Conservation (phyloP, 2,113 vertebrate species). For the Tichodroma muraria region DNA sequence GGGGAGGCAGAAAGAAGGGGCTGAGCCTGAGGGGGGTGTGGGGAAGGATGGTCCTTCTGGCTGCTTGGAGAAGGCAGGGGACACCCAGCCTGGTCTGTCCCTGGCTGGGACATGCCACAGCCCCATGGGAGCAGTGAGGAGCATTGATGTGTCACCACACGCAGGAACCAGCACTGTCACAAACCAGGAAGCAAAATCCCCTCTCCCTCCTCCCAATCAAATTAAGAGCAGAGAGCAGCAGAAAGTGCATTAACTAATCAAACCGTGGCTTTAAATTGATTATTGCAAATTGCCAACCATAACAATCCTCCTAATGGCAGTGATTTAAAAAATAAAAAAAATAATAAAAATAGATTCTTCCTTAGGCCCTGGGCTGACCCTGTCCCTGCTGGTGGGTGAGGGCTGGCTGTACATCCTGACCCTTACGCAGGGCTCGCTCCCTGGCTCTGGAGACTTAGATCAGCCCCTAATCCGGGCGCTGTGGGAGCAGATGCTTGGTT, state of each 20-base stretch:
- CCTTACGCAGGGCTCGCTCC: neutral
- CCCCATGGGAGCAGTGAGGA: accelerated
- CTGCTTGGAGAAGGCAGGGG: neutral
- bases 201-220: neutral
- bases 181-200: neutral
- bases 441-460: neutral
- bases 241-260: constrained; percentile 74
- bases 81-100: too few species aligned
- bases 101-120: neutral
- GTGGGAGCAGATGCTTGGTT: neutral
- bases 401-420: neutral
- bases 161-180: accelerated
- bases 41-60: neutral
- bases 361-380: neutral
- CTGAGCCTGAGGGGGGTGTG: accelerated
- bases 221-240: constrained; percentile 53
- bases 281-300: constrained; percentile 67
- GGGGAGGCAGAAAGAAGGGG: neutral
- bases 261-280: constrained; percentile 72
- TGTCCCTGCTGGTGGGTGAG: neutral
- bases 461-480: accelerated
- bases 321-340: neutral
- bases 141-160: neutral
- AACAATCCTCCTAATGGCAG: constrained; percentile 65
- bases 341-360: neutral